Evolutionary conservation across 1,140 invertebrate species (phyloP), one percentile per base, ranked within the genome.

Genomic region (Oedothorax gibbosus): DNA sequence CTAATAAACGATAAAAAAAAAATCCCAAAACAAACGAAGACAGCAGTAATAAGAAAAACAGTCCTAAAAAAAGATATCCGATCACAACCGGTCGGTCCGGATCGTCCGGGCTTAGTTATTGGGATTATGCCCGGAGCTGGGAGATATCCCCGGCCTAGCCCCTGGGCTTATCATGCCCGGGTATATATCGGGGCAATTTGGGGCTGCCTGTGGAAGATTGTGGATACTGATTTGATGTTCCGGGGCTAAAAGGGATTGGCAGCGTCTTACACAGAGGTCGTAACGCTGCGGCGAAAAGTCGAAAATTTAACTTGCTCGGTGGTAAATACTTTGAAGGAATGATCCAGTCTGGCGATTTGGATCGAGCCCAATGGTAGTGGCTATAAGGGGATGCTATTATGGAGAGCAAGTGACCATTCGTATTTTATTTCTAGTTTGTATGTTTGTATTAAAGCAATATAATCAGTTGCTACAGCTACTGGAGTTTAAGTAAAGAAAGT

Each of bases 221-320:
- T 84, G 35, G 81, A 84, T 84, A 64, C 81, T 84, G 81, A 84
- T 84, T 84, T 84, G 81, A 84, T 84, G 81, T 84, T 76, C 81
- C 81, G 20, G 57, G 81, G 72, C 71, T 76, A 68, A 84, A 66
- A 65, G 53, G 81, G 81, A 76, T 84, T 84, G 51, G n/a, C 18
- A 50, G 14, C 60, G 81, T 84, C 81, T 84, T 84, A 84, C 75
- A 51, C 72, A 84, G 76, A 75, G 81, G 81, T 75, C 81, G 81
- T 75, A 75, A 76, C 64, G 81, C 35, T 84, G 50, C 20, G n/a
- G 60, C 50, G 71, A 66, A 84, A 76, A 76, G 71, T 84, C 81
- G 71, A 76, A 76, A 84, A 84, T 84, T 84, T 84, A 84, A 84
- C 81, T 84, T 84, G 65, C 72, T 84, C 18, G 15, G 57, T 68